These are phyloP conservation scores for Luperina nickerlii DNA, from an alignment of 2,888 invertebrate species.

Conservation along the genomic window DNA sequence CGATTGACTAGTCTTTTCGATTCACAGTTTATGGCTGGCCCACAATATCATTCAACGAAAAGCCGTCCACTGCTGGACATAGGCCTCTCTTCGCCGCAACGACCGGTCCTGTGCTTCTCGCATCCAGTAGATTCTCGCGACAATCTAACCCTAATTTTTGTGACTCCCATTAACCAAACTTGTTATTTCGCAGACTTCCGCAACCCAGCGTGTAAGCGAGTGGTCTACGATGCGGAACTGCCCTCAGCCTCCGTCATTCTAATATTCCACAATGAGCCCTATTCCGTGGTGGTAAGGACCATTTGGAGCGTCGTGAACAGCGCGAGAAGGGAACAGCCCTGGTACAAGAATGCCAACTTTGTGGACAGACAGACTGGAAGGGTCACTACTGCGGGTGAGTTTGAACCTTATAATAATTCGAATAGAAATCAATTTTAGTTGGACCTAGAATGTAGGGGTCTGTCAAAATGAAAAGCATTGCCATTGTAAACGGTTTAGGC, in stretches of 20 bases:
- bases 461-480: too few relatives aligned
- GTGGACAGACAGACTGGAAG: constrained; percentile 75
- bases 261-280: constrained; percentile 97
- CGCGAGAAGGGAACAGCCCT: constrained; percentile 87
- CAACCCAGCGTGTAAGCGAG: constrained; percentile 83
- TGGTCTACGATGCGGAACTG: constrained; percentile 90
- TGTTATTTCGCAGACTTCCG: constrained; percentile 76
- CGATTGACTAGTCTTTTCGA: neutral
- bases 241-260: constrained; percentile 94
- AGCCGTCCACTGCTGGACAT: neutral
- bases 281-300: constrained; percentile 95
- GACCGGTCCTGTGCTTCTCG: too few relatives aligned
- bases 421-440: neutral
- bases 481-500: neutral
- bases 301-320: constrained; percentile 97
- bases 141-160: neutral
- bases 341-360: constrained; percentile 80
- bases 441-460: too few relatives aligned
- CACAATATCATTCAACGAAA: neutral
- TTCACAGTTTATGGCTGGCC: too few relatives aligned
- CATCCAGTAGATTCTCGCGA: neutral
- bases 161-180: neutral
- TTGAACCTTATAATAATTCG: neutral
- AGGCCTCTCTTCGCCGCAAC: too few relatives aligned
- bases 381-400: constrained; percentile 78